Percentiles rank a stretch among this genome's conserved stretches.
phyloP scores from a whole-genome alignment of 1,140 invertebrate genomes.

The Episyrphus balteatus region DNA sequence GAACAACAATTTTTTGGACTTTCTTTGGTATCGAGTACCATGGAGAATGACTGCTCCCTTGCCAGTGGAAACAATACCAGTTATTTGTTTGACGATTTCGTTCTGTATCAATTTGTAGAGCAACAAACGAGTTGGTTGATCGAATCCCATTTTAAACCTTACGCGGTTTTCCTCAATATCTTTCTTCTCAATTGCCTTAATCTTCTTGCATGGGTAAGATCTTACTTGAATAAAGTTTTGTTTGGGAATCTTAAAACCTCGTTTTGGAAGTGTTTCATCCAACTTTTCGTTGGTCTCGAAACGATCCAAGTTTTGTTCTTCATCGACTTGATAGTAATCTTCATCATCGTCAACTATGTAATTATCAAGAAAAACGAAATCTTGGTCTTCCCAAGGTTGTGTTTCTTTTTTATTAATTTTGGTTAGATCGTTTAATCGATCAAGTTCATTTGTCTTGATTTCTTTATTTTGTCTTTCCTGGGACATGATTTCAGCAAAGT shows the following conservation, averaged over 20 bases:
- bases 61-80: conserved; percentile 74
- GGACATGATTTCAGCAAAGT: conserved; percentile 67
- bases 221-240: conserved; percentile 67
- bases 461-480: conserved; percentile 66
- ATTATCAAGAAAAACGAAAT: conserved; percentile 64
- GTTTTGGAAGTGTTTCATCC: conserved; percentile 58
- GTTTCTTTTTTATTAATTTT: conserved; percentile 11
- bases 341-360: conserved; percentile 49
- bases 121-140: conserved; percentile 65
- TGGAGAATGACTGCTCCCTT: conserved; percentile 84
- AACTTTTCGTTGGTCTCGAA: conserved; percentile 66
- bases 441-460: conserved; percentile 36
- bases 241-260: conserved; percentile 63
- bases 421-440: neutral
- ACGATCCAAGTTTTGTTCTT: conserved; percentile 60
- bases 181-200: conserved; percentile 29
- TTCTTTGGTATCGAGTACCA: conserved; percentile 47
- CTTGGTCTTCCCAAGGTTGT: conserved; percentile 62
- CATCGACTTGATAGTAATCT: conserved; percentile 37
- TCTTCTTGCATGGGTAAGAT: conserved; percentile 53
- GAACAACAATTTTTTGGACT: conserved; percentile 40
- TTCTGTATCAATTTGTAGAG: conserved; percentile 77
- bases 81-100: conserved; percentile 62
- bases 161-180: conserved; percentile 73
- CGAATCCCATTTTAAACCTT: conserved; percentile 71